A percentile compares a stretch with the other conserved stretches of the same genome.
Evolutionary conservation across 1,140 invertebrate species (phyloP).

Genomic region (Trachelipus rathkii): DNA sequence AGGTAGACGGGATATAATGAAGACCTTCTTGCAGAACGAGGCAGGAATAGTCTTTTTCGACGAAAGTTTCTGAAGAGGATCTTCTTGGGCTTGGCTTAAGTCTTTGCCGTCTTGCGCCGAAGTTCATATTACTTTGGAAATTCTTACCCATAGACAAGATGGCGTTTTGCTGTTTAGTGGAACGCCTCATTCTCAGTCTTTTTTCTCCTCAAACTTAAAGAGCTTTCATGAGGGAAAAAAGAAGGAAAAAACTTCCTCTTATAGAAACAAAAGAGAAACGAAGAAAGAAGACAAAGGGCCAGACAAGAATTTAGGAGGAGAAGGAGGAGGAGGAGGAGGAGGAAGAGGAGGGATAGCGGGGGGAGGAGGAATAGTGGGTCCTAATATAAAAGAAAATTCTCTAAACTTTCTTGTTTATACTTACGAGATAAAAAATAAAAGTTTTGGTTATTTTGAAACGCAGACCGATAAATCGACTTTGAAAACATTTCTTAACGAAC

Average conservation of each 20-base stretch:
- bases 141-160: conserved; percentile 18
- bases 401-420: not conserved
- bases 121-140: conserved; percentile 31
- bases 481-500: not conserved
- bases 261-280: not conserved
- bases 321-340: too few relatives aligned
- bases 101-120: conserved; percentile 32
- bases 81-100: conserved; percentile 31
- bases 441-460: not conserved
- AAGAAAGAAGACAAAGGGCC: too few relatives aligned
- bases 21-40: not conserved
- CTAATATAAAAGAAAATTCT: not conserved
- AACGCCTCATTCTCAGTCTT: conserved; percentile 1
- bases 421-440: not conserved
- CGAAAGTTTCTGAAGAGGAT: not conserved
- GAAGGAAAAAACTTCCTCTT: not conserved
- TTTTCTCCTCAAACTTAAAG: not conserved
- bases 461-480: not conserved
- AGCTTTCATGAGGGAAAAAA: not conserved
- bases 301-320: not conserved
- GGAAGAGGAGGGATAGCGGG: too few relatives aligned
- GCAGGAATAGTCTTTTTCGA: not conserved
- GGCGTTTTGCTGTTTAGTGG: conserved; percentile 30
- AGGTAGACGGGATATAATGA: too few relatives aligned
- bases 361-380: too few relatives aligned